Conservation (phyloP, 1,140 invertebrate species). For the Neodiprion pinetum region DNA sequence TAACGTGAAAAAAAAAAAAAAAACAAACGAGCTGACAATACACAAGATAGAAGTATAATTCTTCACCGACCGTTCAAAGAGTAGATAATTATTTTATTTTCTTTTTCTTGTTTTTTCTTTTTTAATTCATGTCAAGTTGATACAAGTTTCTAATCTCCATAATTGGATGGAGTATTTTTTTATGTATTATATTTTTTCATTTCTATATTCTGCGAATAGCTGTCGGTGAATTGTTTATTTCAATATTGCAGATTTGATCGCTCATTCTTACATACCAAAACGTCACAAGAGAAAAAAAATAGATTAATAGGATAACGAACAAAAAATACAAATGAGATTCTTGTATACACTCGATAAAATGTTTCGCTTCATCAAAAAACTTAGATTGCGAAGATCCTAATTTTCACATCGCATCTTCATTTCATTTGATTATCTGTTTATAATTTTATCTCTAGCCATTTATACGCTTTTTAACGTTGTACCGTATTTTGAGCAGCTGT, state of each 20-base stretch:
- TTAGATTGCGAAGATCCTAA: no score
- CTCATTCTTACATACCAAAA: no score
- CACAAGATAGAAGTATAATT: constrained; percentile 16
- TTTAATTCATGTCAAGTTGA: constrained; percentile 42
- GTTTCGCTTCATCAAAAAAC: no score
- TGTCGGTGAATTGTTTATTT: background rate
- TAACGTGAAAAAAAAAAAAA: background rate
- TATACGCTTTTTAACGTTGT: no score
- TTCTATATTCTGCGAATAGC: constrained; percentile 20
- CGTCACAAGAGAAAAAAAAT: no score
- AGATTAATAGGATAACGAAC: no score
- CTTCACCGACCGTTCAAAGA: constrained; percentile 25
- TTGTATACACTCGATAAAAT: no score
- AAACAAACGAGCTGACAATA: background rate
- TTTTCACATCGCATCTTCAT: no score
- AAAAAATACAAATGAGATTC: no score
- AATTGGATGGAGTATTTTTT: constrained; percentile 44
- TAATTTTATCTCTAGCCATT: no score
- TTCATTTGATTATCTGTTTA: no score
- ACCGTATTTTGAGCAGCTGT: no score
- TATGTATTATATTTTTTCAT: constrained; percentile 47
- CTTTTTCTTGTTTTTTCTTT: constrained; percentile 30
- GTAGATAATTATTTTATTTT: constrained; percentile 4
- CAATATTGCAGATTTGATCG: background rate
- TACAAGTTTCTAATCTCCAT: constrained; percentile 46